A percentile compares a stretch with the other conserved stretches of the same genome.
These are phyloP conservation scores for Ceratina australensis DNA, from an alignment of 1,140 invertebrate genomes.

Conservation along the genomic window DNA sequence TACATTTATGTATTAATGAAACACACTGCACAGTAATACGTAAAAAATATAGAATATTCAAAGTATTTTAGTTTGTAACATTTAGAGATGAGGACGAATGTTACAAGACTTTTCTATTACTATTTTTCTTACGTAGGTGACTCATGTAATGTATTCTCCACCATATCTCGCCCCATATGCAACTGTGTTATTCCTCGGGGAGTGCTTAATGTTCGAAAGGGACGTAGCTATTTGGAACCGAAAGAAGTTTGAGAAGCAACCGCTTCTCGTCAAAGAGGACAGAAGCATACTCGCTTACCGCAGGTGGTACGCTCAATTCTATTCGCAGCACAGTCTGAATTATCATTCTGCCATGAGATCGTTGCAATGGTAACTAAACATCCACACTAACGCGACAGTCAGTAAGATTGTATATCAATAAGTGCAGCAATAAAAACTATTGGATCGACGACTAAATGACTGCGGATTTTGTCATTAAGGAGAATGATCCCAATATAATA, in stretches of 20 bases:
- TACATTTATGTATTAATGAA: too few relatives aligned
- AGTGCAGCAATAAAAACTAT: conserved; percentile 8
- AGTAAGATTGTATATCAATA: conserved; percentile 14
- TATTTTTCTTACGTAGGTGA: conserved; percentile 78
- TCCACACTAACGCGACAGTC: background rate
- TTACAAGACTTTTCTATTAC: background rate
- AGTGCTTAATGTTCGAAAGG: conserved; percentile 90
- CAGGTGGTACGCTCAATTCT: conserved; percentile 93
- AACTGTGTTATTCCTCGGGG: conserved; percentile 84
- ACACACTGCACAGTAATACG: too few relatives aligned
- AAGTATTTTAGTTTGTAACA: too few relatives aligned
- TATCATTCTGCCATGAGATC: conserved; percentile 76
- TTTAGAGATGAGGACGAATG: too few relatives aligned
- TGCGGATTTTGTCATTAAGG: too few relatives aligned
- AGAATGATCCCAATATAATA: too few relatives aligned
- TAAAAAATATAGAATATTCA: too few relatives aligned
- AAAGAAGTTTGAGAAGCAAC: conserved; percentile 87
- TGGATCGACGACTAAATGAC: too few relatives aligned
- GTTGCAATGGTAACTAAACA: conserved; percentile 67
- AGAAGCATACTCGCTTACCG: conserved; percentile 85
- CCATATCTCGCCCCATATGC: conserved; percentile 82
- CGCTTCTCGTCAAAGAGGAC: conserved; percentile 89
- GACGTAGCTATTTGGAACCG: conserved; percentile 95
- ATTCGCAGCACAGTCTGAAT: conserved; percentile 86
- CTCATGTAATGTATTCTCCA: conserved; percentile 87